A percentile compares a stretch with the other conserved stretches of the same genome.
Conservation (phyloP, 2,797 vertebrate genomes). For the Tachyglossus aculeatus region DNA sequence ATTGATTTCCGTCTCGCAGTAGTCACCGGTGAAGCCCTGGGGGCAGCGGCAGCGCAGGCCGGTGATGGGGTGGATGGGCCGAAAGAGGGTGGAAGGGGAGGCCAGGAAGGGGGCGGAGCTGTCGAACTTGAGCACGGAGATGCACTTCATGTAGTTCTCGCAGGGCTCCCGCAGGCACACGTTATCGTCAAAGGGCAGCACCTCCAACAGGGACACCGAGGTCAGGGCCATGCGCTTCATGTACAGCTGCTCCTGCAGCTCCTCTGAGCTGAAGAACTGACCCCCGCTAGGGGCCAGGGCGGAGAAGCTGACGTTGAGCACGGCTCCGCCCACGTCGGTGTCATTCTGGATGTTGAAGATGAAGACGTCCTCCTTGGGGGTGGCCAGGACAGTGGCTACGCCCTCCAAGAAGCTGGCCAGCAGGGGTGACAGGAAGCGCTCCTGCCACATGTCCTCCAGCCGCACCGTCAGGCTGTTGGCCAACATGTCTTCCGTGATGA, state of each 20-base stretch:
- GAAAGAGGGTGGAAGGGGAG: conserved; percentile 91
- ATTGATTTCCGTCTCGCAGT: conserved; percentile 97
- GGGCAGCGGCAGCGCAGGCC: conserved; percentile 96
- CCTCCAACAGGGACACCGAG: conserved; percentile 90
- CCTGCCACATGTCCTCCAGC: conserved; percentile 98
- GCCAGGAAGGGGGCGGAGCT: conserved; percentile 95
- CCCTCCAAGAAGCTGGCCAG: conserved; percentile 91
- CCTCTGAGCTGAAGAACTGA: conserved; percentile 93
- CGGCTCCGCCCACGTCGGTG: conserved; percentile 83
- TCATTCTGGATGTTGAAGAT: conserved; percentile 98
- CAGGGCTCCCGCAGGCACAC: conserved; percentile 97
- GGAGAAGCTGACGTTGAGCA: conserved; percentile 95
- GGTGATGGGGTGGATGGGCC: conserved; percentile 94
- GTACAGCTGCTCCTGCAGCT: conserved; percentile 96
- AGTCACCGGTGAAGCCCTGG: conserved; percentile 94
- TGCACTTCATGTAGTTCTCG: conserved; percentile 99
- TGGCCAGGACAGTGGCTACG: conserved; percentile 90
- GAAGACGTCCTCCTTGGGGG: conserved; percentile 91
- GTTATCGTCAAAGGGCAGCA: conserved; percentile 96
- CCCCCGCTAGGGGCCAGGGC: conserved; percentile 84
- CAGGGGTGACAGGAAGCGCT: conserved; percentile 93
- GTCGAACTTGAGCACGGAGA: conserved; percentile 96
- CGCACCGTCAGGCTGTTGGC: conserved; percentile 96
- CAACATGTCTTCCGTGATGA: conserved; percentile 97
- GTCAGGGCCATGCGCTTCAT: conserved; percentile 91